Base-by-base conservation (phyloP, 2,888 invertebrate species). In the Pammene aurita region DNA sequence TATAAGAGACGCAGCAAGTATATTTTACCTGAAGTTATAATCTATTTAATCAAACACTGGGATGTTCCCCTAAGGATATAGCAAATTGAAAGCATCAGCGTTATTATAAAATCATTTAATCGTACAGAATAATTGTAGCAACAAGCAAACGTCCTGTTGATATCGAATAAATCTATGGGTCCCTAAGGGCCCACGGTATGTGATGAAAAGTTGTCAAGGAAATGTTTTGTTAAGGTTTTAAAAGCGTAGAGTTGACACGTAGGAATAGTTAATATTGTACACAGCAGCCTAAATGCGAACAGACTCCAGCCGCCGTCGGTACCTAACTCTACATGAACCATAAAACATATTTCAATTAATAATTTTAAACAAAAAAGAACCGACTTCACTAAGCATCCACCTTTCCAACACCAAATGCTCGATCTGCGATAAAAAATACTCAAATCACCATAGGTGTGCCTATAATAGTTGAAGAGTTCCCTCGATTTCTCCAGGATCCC, bases 41-140 rank as follows among this genome's bases (percentile, higher is more conserved):
- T 26, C 26, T 26, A 26, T 26, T 26, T 26, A 2, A 38, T 9
- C 38, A 38, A 38, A 38, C 38, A 38, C 18, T 48, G 56, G 41
- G 56, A 48, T n/a, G 6, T 26, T 38, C 26, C 48, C n/a, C 46
- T 7, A 41, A 62, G 63, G 67, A 67, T 48, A 67, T 46, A 46
- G 46, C 35, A 67, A 66, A 63, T 57, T 44, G 18, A 68, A 67
- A 67, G 18, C 62, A 63, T 57, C 11, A 16, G n/a, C 10, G 42
- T 55, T 57, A 57, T 48, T 67, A 61, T 62, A 67, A 67, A 62
- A 62, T 67, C 67, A 67, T 67, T 67, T 67, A 67, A 67, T 67
- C 62, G 62, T 67, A 62, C 62, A 42, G 62, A 67, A 68, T 63
- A 63, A 63, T 62, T 56, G 50, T 63, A 57, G 67, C 67, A 68